A percentile compares a stretch with the other conserved stretches of the same genome.
These are phyloP conservation scores for Procambarus clarkii DNA, from an alignment of 1,140 invertebrate genomes.

Conservation along the genomic window DNA sequence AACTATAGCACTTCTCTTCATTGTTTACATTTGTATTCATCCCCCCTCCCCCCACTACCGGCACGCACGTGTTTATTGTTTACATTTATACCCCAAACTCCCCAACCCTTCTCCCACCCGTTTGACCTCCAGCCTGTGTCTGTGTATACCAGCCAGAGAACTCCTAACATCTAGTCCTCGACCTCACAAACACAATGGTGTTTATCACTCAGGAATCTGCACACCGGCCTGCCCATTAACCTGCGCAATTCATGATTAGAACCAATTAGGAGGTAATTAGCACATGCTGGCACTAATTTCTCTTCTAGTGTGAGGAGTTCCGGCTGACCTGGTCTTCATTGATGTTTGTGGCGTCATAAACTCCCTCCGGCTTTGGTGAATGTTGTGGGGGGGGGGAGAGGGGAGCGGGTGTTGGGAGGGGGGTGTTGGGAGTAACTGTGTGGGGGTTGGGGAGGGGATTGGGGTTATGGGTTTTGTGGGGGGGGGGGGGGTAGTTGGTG, in stretches of 20 bases:
- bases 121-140: too few species aligned
- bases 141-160: too few species aligned
- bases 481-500: neutral
- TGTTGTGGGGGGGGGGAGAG: neutral
- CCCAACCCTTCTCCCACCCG: too few species aligned
- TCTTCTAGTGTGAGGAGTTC: neutral
- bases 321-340: neutral
- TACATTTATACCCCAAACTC: too few species aligned
- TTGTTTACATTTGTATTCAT: too few species aligned
- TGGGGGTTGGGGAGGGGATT: neutral
- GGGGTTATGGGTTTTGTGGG: neutral
- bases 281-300: neutral
- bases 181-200: too few species aligned
- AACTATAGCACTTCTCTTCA: too few species aligned
- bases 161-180: too few species aligned
- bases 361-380: neutral
- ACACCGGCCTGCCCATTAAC: neutral
- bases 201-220: neutral
- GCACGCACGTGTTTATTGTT: too few species aligned
- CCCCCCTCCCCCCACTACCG: too few species aligned
- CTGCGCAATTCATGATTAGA: neutral
- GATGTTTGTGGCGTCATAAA: neutral
- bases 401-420: neutral
- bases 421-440: neutral
- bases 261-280: neutral